Conservation (phyloP, 1,140 invertebrate genomes). For the Polypedilum vanderplanki region DNA sequence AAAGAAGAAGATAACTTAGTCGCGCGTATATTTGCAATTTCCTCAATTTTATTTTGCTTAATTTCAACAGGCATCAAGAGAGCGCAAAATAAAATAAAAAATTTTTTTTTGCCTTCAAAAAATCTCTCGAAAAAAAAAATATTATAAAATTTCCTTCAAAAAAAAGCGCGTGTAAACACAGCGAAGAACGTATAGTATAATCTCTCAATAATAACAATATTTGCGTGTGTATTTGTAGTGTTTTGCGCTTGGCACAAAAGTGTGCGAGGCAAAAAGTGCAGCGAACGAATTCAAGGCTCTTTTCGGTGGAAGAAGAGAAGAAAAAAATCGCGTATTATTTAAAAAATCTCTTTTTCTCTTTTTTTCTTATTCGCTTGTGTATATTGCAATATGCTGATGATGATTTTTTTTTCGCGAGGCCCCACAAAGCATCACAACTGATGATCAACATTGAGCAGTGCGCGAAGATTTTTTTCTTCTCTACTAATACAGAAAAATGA, state of each 20-base stretch:
- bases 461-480: background rate
- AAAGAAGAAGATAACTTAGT: background rate
- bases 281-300: constrained; percentile 25
- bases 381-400: constrained; percentile 20
- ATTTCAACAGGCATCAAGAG: background rate
- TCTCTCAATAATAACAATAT: constrained; percentile 7
- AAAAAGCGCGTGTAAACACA: background rate
- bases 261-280: constrained; percentile 21
- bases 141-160: constrained; percentile 25
- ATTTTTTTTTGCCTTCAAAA: background rate
- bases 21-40: constrained; percentile 23
- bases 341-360: background rate
- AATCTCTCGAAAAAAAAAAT: background rate
- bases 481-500: background rate
- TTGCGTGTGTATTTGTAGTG: background rate
- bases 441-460: background rate
- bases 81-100: background rate
- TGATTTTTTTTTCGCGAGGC: constrained; percentile 21
- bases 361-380: background rate
- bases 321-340: constrained; percentile 25
- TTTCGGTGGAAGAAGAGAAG: background rate
- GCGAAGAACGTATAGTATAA: constrained; percentile 10
- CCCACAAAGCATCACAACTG: background rate
- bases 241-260: background rate
- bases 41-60: constrained; percentile 3